Conservation (phyloP, 2,797 vertebrate genomes). For the Sebastes itinus region DNA sequence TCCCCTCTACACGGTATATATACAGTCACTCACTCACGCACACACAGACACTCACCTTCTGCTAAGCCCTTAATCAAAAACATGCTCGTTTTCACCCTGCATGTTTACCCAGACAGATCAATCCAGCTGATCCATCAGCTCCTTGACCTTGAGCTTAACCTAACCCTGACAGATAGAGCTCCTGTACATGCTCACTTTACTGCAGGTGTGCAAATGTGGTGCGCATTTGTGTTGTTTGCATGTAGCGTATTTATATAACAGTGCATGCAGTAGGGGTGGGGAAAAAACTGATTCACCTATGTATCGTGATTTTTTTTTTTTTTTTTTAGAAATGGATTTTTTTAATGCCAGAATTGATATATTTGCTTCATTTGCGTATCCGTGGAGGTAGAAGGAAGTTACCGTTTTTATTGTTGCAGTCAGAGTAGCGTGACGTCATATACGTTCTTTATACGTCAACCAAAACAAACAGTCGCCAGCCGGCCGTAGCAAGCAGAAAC, state of each 20-base stretch:
- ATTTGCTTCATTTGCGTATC: too few relatives aligned
- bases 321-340: too few relatives aligned
- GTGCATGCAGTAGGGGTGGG: background rate
- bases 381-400: too few relatives aligned
- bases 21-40: background rate
- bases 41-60: background rate
- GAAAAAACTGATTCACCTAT: accelerated
- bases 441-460: too few relatives aligned
- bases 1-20: background rate
- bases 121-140: constrained; percentile 54
- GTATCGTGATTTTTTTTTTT: too few relatives aligned
- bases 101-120: constrained; percentile 59
- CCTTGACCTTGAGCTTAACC: constrained; percentile 46
- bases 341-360: too few relatives aligned
- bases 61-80: constrained; percentile 40
- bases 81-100: constrained; percentile 30
- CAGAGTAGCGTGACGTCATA: too few relatives aligned
- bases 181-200: constrained; percentile 1
- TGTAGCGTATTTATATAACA: background rate
- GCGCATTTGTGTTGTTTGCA: constrained; percentile 1
- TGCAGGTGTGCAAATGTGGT: background rate
- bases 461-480: too few relatives aligned
- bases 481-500: too few relatives aligned
- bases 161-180: constrained; percentile 21
- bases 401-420: too few relatives aligned